Evolutionary conservation across 2,113 vertebrate species (phyloP).

Genomic region (Poeciliopsis retropinna): DNA sequence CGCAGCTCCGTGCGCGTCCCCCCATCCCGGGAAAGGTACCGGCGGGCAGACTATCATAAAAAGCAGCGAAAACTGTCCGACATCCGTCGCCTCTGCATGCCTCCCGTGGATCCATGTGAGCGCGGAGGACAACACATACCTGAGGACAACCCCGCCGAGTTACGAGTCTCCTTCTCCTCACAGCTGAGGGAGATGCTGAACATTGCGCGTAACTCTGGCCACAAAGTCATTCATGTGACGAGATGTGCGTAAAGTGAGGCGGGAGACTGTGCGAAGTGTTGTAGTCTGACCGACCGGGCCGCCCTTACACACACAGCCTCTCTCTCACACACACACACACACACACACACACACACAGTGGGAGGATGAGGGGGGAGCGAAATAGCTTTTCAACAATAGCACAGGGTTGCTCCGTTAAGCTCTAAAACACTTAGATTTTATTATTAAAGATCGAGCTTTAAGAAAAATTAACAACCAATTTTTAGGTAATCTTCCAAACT

Average conservation of each 20-base stretch:
- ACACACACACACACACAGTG: no score
- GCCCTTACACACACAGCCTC: constrained; percentile 32
- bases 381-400: no score
- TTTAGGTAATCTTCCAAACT: background rate
- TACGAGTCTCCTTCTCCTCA: constrained; percentile 28
- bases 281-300: constrained; percentile 63
- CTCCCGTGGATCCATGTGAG: constrained; percentile 54
- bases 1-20: constrained; percentile 58
- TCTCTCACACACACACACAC: constrained; percentile 12
- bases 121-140: constrained; percentile 48
- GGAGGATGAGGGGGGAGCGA: no score
- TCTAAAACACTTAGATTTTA: no score
- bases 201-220: constrained; percentile 65
- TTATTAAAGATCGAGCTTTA: background rate
- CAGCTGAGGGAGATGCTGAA: constrained; percentile 40
- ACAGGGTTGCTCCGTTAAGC: background rate
- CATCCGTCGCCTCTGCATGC: constrained; percentile 35
- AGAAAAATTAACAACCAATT: background rate
- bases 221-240: constrained; percentile 49
- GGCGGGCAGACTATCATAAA: constrained; percentile 56
- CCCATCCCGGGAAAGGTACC: constrained; percentile 67
- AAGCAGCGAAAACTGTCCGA: constrained; percentile 1
- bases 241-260: constrained; percentile 39
- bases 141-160: constrained; percentile 27
- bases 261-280: constrained; percentile 51